Percentiles rank a stretch among this genome's conserved stretches.
Conservation (phyloP, 2,888 invertebrate species). For the Rugalucina vietnamica region DNA sequence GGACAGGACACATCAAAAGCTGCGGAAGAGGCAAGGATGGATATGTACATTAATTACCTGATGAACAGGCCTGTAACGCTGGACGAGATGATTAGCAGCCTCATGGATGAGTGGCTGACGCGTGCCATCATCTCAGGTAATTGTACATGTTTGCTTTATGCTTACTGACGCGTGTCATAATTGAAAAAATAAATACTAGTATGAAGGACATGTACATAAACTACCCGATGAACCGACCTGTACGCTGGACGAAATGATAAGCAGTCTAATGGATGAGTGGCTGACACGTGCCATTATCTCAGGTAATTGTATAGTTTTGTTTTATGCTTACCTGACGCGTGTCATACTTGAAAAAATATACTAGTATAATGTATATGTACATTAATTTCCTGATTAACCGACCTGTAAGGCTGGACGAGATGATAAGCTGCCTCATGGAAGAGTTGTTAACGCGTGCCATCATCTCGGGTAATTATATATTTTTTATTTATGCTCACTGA, state of each 20-base stretch:
- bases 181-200: too few relatives aligned
- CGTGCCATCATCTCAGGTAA: conserved; percentile 65
- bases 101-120: conserved; percentile 66
- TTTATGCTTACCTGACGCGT: too few relatives aligned
- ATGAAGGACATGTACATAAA: conserved; percentile 42
- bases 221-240: conserved; percentile 51
- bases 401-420: conserved; percentile 58
- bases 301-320: too few relatives aligned
- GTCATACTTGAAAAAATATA: too few relatives aligned
- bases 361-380: conserved; percentile 39
- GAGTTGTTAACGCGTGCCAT: conserved; percentile 67
- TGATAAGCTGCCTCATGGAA: conserved; percentile 64
- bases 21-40: conserved; percentile 5
- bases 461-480: conserved; percentile 50
- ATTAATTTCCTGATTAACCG: conserved; percentile 50
- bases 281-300: conserved; percentile 63
- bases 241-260: conserved; percentile 64
- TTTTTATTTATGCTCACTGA: too few relatives aligned
- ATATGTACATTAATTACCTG: conserved; percentile 46
- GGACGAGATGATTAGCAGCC: conserved; percentile 62
- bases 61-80: conserved; percentile 53
- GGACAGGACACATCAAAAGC: conserved; percentile 20
- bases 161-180: too few relatives aligned
- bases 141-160: not conserved
- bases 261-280: conserved; percentile 64